Evolutionary conservation across 1,140 invertebrate species (phyloP).

Genomic region (Limonius californicus): DNA sequence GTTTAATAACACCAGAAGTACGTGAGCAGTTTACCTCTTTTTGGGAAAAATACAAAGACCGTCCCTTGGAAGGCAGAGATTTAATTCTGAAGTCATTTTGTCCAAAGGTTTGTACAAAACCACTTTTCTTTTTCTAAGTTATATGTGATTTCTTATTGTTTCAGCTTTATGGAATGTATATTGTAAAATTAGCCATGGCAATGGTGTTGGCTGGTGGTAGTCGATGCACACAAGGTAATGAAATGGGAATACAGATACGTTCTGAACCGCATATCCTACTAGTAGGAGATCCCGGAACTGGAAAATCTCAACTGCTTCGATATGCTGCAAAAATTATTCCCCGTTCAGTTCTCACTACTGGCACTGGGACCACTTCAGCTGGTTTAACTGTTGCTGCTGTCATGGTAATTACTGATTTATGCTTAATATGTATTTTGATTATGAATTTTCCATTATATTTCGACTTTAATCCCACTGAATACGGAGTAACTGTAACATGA

Average conservation of each 20-base stretch:
- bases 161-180: slow-evolving; percentile 82
- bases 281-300: slow-evolving; percentile 87
- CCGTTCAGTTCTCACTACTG: slow-evolving; percentile 81
- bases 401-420: slow-evolving; percentile 54
- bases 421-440: no score
- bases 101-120: slow-evolving; percentile 61
- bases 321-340: slow-evolving; percentile 70
- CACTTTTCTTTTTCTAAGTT: slow-evolving; percentile 14
- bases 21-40: slow-evolving; percentile 69
- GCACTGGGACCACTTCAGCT: slow-evolving; percentile 79
- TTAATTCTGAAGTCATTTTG: slow-evolving; percentile 79
- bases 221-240: slow-evolving; percentile 20
- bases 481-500: no score
- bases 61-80: slow-evolving; percentile 69
- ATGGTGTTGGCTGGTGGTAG: slow-evolving; percentile 66
- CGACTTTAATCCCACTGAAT: not conserved
- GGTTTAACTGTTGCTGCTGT: slow-evolving; percentile 86
- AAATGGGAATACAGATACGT: slow-evolving; percentile 36
- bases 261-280: slow-evolving; percentile 71
- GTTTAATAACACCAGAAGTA: slow-evolving; percentile 65
- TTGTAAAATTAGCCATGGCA: slow-evolving; percentile 80
- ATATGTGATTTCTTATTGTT: no score
- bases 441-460: not conserved
- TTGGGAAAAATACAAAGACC: slow-evolving; percentile 64
- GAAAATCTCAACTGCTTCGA: slow-evolving; percentile 85